A percentile compares a stretch with the other conserved stretches of the same genome.
phyloP scores from a whole-genome alignment of 2,113 vertebrate genomes.

The Coptodon rendalli region DNA sequence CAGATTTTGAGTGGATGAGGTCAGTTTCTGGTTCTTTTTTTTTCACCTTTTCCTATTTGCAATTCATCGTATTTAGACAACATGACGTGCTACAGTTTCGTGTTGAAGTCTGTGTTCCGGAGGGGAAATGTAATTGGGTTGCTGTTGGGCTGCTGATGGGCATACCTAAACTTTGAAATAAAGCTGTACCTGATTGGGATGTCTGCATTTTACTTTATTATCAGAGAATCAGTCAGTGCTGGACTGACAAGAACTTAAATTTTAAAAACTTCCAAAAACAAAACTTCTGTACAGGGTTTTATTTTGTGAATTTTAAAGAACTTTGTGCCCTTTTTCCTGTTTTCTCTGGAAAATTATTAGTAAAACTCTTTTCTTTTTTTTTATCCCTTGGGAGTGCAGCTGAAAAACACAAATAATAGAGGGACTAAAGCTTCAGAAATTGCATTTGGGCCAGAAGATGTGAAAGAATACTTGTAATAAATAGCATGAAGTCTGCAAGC shows the following conservation, averaged over 20 bases:
- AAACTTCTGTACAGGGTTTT: neutral
- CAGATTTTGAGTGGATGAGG: neutral
- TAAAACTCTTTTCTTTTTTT: neutral
- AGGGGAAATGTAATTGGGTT: neutral
- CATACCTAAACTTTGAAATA: slow-evolving; percentile 50
- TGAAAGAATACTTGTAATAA: neutral
- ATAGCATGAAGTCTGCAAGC: neutral
- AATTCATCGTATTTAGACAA: slow-evolving; percentile 25
- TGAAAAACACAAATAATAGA: neutral
- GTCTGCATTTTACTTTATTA: neutral
- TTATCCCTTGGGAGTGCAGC: rapidly evolving
- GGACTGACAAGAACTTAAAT: neutral
- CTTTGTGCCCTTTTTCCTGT: neutral
- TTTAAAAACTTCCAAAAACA: neutral
- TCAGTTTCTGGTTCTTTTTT: neutral
- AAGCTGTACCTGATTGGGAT: slow-evolving; percentile 38
- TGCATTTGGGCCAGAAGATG: neutral
- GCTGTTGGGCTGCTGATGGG: neutral
- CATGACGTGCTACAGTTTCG: slow-evolving; percentile 28
- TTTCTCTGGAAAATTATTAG: neutral
- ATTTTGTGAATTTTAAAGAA: neutral
- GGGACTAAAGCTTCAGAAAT: neutral
- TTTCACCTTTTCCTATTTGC: neutral
- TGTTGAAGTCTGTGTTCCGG: slow-evolving; percentile 13
- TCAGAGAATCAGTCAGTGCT: neutral